phyloP scores from a whole-genome alignment of 1,140 invertebrate genomes.

The Lucilia cuprina region DNA sequence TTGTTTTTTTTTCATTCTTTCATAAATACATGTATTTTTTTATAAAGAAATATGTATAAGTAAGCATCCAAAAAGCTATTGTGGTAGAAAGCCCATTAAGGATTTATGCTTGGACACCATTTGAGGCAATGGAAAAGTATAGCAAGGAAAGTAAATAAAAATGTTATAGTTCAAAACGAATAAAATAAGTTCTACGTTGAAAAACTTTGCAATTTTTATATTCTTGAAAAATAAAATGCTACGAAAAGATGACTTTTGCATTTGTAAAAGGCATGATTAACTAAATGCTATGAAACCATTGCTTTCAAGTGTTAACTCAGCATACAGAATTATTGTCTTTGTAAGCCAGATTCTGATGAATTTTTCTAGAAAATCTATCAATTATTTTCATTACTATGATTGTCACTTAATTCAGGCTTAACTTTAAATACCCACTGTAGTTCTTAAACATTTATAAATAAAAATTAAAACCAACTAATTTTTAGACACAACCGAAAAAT shows the following conservation, averaged over 20 bases:
- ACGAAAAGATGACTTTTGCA: not conserved
- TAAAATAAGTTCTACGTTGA: not conserved
- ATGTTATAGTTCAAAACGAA: not conserved
- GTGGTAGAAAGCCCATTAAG: slow-evolving; percentile 25
- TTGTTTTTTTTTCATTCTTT: not conserved
- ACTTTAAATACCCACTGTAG: no score
- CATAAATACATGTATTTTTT: not conserved
- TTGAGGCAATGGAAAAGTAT: slow-evolving; percentile 14
- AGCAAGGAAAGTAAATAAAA: not conserved
- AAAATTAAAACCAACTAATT: no score
- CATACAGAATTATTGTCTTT: no score
- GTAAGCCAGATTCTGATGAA: no score
- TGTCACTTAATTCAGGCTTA: not conserved
- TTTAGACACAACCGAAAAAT: no score
- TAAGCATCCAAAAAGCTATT: slow-evolving; percentile 5
- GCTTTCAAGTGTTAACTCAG: no score
- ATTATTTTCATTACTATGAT: no score
- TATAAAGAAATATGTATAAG: not conserved
- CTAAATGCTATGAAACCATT: no score
- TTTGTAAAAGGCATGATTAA: not conserved
- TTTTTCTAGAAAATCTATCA: no score
- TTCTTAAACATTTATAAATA: no score
- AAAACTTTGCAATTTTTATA: no score
- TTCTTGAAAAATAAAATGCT: not conserved
- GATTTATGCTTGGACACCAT: slow-evolving; percentile 27